These are phyloP conservation scores for Anolis apletophallus DNA, from an alignment of 2,797 vertebrate species.

Conservation along the genomic window DNA sequence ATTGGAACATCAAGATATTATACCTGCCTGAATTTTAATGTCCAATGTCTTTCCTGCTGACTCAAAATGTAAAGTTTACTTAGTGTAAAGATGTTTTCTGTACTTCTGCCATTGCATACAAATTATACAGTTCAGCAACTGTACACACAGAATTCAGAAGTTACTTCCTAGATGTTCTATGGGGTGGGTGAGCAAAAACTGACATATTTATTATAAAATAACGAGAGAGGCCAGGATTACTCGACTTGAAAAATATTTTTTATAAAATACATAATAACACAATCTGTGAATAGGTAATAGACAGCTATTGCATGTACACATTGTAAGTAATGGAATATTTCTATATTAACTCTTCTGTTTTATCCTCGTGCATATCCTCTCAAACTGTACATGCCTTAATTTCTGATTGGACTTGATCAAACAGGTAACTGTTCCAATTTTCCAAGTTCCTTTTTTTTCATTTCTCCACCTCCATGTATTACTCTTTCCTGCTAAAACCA, in stretches of 20 bases:
- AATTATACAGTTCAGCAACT: background rate
- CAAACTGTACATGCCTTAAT: too few relatives aligned
- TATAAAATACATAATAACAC: too few relatives aligned
- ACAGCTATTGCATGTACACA: too few relatives aligned
- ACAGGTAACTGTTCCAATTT: too few relatives aligned
- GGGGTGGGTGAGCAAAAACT: background rate
- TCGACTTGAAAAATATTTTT: background rate
- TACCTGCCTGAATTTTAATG: constrained; percentile 1
- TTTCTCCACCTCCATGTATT: too few relatives aligned
- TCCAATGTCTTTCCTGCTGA: background rate
- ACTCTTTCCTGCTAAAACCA: too few relatives aligned
- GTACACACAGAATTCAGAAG: background rate
- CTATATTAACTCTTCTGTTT: too few relatives aligned
- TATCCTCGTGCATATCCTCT: too few relatives aligned
- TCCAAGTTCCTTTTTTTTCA: too few relatives aligned
- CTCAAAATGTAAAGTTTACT: constrained; percentile 24
- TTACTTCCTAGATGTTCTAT: constrained; percentile 1
- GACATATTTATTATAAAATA: constrained; percentile 5
- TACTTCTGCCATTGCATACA: constrained; percentile 31
- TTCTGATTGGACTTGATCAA: too few relatives aligned
- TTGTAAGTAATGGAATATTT: too few relatives aligned
- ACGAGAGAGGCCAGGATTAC: background rate
- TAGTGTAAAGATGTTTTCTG: background rate
- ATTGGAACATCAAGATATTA: fast-evolving
- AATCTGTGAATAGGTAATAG: too few relatives aligned